Base-by-base conservation (phyloP, 2,888 invertebrate genomes). In the Campoletis raptor region DNA sequence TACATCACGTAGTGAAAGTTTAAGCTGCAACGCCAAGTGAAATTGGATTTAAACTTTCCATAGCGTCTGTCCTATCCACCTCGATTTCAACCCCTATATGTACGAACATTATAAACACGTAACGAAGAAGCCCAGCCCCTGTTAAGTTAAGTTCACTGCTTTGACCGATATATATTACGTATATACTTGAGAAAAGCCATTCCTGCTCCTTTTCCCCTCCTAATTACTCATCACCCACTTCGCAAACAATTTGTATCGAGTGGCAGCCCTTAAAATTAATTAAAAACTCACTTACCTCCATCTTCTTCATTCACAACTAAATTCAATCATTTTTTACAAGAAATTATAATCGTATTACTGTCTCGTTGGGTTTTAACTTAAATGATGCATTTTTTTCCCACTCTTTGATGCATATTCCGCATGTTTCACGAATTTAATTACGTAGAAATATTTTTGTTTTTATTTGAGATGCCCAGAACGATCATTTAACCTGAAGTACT, bases 1-100 rank as follows among this genome's bases (percentile, higher is more conserved):
- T 74, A 48, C 45, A 69, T 57, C 74, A 69, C 83, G 76, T 57
- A 74, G 79, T n/a, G 76, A 76, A 76, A 86, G 85, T 83, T 83
- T 83, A 72, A 64, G 57, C 76, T 54, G 66, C 66, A 77, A 61
- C 76, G 54, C 73, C 69, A 61, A 81, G 80, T 72, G 82, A 89
- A 89, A 89, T 87, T 89, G 86, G 85, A 89, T 88, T 89, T 76
- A 88, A 89, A 89, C 86, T 89, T 88, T 86, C 45, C 72, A 30
- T 52, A 66, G 69, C 83, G 21, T 76, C 84, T 82, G 81, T 76
- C 61, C 42, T 74, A 69, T 67, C 79, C 79, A 54, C 76, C 76
- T 78, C 76, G 54, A 70, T 80, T 70, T 70, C 40, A 67, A 61
- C 72, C 79, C 73, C 15, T 30, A 45, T 54, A 61, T 66, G 52